Base-by-base conservation (phyloP, 2,888 invertebrate genomes). In the Orgyia antiqua region DNA sequence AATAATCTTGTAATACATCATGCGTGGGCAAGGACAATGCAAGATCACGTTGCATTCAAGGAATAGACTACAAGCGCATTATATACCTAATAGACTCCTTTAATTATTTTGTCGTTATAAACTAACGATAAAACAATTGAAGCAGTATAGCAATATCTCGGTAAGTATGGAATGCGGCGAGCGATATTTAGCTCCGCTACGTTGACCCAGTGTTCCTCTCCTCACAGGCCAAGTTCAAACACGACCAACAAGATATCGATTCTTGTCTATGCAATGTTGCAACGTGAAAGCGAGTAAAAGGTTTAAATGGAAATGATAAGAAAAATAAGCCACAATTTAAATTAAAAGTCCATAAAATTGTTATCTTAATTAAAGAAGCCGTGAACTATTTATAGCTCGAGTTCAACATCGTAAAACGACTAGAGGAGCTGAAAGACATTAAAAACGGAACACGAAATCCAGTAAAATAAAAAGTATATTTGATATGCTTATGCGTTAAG, bases 331-430 rank as follows among this genome's bases (percentile, higher is more conserved):
- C 45, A 67, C 57, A 52, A 74, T 72, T 76, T 63, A 66, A 70
- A 71, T 71, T 68, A 69, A 61, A 71, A 66, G 54, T 52, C 52
- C 66, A 72, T 80, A 79, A 78, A 80, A 74, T 42, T 60, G 68
- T 78, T 77, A 82, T 80, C 74, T 77, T 72, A 71, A 75, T 78
- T 73, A 60, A 60, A 68, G 60, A 68, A 66, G 63, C 60, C 50
- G 56, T 58, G 60, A 59, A 66, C 61, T 44, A 54, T 58, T 64
- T 68, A 71, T 70, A 57, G 68, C 65, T 61, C 51, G 59, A 55
- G 64, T 65, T 65, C 63, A 58, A 51, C 50, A 55, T 58, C 64
- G 51, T 68, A 63, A 66, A 49, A 37, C 45, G 43, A 64, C 51
- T 51, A 53, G 51, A 46, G 53, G 64, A 64, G 59, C 59, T 52